phyloP scores from a whole-genome alignment of 2,797 vertebrate species.

The Glyptemys insculpta region DNA sequence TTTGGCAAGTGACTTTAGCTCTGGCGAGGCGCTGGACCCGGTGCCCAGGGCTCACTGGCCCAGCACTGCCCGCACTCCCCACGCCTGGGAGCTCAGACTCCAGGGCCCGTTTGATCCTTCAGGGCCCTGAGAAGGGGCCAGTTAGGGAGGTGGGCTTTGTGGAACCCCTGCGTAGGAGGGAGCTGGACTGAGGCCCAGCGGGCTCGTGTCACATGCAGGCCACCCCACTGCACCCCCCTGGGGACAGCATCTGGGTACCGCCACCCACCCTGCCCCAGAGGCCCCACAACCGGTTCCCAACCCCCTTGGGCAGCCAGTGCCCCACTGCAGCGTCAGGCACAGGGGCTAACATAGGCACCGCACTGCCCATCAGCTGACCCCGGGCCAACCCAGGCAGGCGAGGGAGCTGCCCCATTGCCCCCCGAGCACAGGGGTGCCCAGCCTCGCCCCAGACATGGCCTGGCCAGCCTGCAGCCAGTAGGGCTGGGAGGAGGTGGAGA shows the following conservation, averaged over 20 bases:
- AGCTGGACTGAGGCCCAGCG: background rate
- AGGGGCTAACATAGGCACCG: background rate
- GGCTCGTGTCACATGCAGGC: background rate
- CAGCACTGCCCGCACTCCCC: background rate
- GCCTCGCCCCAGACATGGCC: no score
- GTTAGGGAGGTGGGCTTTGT: background rate
- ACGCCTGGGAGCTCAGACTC: background rate
- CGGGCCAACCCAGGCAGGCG: no score
- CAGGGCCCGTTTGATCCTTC: background rate
- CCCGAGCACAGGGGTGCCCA: no score
- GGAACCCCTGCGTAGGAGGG: background rate
- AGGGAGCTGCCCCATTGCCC: no score
- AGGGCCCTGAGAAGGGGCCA: background rate
- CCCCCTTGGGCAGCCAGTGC: background rate
- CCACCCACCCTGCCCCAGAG: background rate
- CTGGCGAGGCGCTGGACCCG: background rate
- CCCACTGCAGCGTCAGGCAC: background rate
- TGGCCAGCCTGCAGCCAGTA: no score
- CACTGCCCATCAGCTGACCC: background rate
- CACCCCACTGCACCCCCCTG: background rate
- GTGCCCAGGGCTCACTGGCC: background rate
- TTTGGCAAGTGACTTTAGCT: background rate
- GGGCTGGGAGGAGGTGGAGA: background rate
- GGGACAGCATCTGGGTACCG: background rate
- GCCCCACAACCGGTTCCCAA: background rate